These are phyloP conservation scores for Myotis davidii DNA, from an alignment of 2,113 vertebrate species.

Conservation along the genomic window DNA sequence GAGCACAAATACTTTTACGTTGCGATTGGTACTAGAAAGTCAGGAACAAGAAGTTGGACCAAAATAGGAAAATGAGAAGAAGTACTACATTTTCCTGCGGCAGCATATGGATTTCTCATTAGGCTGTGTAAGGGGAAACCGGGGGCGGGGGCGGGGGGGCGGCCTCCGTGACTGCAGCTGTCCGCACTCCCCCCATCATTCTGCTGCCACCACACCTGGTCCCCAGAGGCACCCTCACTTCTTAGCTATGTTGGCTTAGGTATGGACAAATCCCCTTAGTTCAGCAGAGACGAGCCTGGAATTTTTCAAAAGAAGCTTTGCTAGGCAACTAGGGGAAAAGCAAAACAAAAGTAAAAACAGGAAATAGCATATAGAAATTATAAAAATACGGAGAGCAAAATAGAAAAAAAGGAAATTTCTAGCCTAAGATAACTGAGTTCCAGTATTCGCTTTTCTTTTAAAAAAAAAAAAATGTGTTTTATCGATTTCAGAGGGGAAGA, in stretches of 20 bases:
- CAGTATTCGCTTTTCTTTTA: not conserved
- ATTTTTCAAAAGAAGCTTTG: constrained; percentile 70
- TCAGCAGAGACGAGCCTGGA: constrained; percentile 67
- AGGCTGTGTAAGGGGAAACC: constrained; percentile 66
- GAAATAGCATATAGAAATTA: constrained; percentile 68
- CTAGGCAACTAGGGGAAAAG: constrained; percentile 68
- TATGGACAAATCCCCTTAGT: constrained; percentile 65
- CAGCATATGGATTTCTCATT: constrained; percentile 75
- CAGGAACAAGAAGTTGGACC: constrained; percentile 16
- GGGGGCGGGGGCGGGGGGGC: constrained; percentile 60
- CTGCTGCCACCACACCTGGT: constrained; percentile 75
- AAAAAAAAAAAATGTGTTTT: too few relatives aligned
- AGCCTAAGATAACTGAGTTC: not conserved
- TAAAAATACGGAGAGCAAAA: constrained; percentile 20
- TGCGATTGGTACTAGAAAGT: constrained; percentile 5
- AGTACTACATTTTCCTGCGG: constrained; percentile 42
- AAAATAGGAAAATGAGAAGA: constrained; percentile 39
- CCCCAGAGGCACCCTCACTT: constrained; percentile 64
- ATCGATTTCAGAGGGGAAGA: too few relatives aligned
- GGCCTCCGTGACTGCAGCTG: constrained; percentile 50
- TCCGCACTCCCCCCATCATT: constrained; percentile 50
- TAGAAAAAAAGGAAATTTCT: not conserved
- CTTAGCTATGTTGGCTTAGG: constrained; percentile 74
- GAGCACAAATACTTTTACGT: not conserved
- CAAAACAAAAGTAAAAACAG: constrained; percentile 70